Conservation (phyloP, 2,797 vertebrate species). For the Aeoliscus strigatus region DNA sequence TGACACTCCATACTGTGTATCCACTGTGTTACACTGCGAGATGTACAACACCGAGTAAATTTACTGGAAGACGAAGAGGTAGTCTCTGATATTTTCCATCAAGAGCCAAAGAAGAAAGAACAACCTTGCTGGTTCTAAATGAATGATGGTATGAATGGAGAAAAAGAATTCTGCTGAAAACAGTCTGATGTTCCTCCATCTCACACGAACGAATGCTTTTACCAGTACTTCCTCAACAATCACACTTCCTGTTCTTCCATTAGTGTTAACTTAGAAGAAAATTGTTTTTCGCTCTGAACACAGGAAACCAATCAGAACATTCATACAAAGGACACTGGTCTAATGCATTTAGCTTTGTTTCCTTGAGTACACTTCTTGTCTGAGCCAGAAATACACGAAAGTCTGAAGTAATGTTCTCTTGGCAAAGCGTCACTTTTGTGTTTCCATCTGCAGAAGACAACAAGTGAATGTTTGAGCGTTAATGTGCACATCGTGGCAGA, state of each 20-base stretch:
- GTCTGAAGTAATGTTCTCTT: constrained; percentile 7
- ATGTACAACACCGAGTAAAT: too few relatives aligned
- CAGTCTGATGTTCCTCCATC: constrained; percentile 20
- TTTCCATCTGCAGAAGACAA: background rate
- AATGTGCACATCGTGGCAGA: constrained; percentile 18
- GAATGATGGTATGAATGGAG: constrained; percentile 35
- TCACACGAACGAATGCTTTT: constrained; percentile 54
- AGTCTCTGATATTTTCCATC: too few relatives aligned
- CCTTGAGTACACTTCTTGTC: constrained; percentile 15
- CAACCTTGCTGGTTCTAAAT: constrained; percentile 38
- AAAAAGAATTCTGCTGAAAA: constrained; percentile 28
- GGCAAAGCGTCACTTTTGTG: constrained; percentile 8
- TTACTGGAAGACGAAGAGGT: too few relatives aligned
- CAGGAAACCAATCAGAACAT: constrained; percentile 30
- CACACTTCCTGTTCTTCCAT: constrained; percentile 40
- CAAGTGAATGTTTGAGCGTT: background rate
- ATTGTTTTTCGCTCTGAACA: constrained; percentile 32
- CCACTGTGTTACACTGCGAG: too few relatives aligned
- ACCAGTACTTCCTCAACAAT: constrained; percentile 37
- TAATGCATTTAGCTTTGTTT: constrained; percentile 31
- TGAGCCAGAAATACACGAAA: constrained; percentile 12
- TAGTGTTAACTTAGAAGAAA: constrained; percentile 56
- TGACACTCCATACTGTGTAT: too few relatives aligned
- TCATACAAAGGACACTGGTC: constrained; percentile 21
- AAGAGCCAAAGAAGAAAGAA: too few relatives aligned